Conservation (phyloP, 2,797 vertebrate genomes). For the Coilia nasus region DNA sequence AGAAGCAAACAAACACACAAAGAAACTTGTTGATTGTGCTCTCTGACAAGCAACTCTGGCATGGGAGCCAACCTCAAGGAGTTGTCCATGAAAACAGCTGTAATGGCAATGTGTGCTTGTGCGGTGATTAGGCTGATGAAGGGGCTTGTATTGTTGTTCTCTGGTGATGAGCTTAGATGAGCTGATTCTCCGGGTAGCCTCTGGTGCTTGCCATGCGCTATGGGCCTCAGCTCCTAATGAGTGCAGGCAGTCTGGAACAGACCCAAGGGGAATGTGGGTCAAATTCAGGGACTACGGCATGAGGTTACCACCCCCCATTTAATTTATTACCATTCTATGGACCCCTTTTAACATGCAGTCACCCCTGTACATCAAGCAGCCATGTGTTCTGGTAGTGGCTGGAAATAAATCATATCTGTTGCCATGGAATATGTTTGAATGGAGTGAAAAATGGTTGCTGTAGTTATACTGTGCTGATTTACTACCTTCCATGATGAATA, state of each 20-base stretch:
- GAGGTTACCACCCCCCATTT: background rate
- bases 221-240: constrained; percentile 63
- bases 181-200: constrained; percentile 66
- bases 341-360: constrained; percentile 20
- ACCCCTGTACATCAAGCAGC: background rate
- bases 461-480: background rate
- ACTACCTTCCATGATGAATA: background rate
- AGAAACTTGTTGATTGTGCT: constrained; percentile 35
- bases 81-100: constrained; percentile 16
- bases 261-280: constrained; percentile 45
- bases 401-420: background rate
- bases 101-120: background rate
- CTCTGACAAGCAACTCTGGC: constrained; percentile 29
- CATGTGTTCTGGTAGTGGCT: background rate
- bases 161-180: constrained; percentile 66
- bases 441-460: background rate
- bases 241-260: constrained; percentile 29
- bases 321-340: constrained; percentile 32
- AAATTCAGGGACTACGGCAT: constrained; percentile 35
- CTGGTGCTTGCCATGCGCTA: constrained; percentile 59
- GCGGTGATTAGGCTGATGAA: constrained; percentile 18
- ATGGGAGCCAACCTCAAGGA: background rate
- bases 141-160: constrained; percentile 56
- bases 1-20: constrained; percentile 56
- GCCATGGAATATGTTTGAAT: background rate